Conservation (phyloP, 2,113 vertebrate genomes). For the Leucopsar rothschildi region DNA sequence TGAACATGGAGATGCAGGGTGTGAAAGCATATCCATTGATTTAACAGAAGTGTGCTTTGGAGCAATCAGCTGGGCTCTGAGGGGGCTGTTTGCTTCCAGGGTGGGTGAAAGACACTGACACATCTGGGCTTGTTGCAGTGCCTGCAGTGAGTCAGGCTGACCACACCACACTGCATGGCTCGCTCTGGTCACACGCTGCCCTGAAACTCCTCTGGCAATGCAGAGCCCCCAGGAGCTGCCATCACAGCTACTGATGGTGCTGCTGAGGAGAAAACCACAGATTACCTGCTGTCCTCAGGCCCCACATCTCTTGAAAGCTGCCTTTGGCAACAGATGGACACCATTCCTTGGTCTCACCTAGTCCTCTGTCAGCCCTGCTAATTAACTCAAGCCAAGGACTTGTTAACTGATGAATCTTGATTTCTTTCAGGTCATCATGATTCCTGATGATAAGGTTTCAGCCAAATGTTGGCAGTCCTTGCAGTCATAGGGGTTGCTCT, state of each 20-base stretch:
- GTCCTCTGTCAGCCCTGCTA: neutral
- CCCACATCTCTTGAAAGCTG: neutral
- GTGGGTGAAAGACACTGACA: neutral
- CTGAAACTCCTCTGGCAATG: neutral
- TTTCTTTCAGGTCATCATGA: neutral
- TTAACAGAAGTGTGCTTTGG: neutral
- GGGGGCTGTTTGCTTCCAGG: neutral
- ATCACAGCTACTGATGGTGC: neutral
- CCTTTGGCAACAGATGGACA: neutral
- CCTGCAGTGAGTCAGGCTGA: neutral
- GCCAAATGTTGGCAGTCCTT: neutral
- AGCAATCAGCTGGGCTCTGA: neutral
- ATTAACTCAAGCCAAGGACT: neutral
- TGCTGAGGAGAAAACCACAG: neutral
- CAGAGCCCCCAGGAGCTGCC: neutral
- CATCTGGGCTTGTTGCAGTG: neutral
- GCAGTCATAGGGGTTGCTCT: neutral
- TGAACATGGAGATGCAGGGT: neutral
- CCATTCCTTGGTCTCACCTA: neutral
- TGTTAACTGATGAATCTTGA: neutral
- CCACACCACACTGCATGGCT: neutral
- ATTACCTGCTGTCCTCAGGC: neutral
- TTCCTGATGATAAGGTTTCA: neutral
- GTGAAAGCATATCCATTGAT: neutral
- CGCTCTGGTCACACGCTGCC: rapidly evolving